Conservation (phyloP, 2,888 invertebrate species). For the Sthenelais limicola region DNA sequence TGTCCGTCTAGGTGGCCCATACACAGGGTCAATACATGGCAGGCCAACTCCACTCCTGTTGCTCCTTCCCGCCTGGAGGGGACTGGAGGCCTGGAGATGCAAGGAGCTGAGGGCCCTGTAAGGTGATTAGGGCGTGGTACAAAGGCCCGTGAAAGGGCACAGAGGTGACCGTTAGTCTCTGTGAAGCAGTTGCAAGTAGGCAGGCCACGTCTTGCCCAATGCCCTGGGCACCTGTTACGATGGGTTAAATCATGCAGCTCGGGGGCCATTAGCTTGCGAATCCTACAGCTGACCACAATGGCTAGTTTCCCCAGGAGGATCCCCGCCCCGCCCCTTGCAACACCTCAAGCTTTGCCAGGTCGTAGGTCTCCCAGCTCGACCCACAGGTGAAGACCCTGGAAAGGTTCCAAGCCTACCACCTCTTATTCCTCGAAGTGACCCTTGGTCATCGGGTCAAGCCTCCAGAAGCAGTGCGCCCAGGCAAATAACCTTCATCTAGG, state of each 20-base stretch:
- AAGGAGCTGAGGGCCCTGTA: not conserved
- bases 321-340: not conserved
- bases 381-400: slow-evolving; percentile 25
- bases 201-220: slow-evolving; percentile 1
- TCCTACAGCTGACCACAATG: slow-evolving; percentile 25
- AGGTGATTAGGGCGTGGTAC: slow-evolving; percentile 1
- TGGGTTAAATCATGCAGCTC: slow-evolving; percentile 30
- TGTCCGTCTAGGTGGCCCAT: not conserved
- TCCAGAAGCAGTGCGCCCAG: not conserved
- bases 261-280: slow-evolving; percentile 14
- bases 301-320: not conserved
- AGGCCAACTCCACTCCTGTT: not conserved
- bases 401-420: too few relatives aligned
- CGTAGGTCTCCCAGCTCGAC: not conserved
- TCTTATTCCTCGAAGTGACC: not conserved
- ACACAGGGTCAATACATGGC: slow-evolving; percentile 5
- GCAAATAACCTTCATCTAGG: not conserved
- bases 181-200: not conserved
- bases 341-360: not conserved
- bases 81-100: slow-evolving; percentile 17
- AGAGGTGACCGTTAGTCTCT: too few relatives aligned
- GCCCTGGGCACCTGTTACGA: slow-evolving; percentile 36
- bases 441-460: slow-evolving; percentile 21
- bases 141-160: not conserved
- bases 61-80: not conserved